Base-by-base conservation (phyloP, 2,113 vertebrate genomes). In the Collichthys lucidus region DNA sequence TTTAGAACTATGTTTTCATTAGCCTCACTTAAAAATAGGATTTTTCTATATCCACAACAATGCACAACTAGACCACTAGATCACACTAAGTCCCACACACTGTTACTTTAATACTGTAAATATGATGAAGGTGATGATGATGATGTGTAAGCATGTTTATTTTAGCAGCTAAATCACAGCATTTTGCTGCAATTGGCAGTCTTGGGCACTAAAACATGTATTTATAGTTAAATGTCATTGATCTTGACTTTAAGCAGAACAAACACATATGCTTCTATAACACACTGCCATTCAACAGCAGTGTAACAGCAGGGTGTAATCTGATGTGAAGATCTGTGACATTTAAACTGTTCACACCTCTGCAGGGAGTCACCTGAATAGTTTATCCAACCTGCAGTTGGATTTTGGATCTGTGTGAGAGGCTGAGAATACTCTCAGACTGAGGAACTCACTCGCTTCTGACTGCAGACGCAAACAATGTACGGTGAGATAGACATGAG, bases 331-430 rank as follows among this genome's bases (percentile, higher is more conserved):
- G 47, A 24, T 40, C 62, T 50, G 29, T 73, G 67, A 72, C 68
- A 73, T 73, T 78, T 67, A 17, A 78, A 50, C 22, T 20, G 57
- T 19, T 64, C 59, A 47, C 42, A 85, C 49, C 60, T 53, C 44
- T 22, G 12, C 11, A 49, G 40, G 12, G 20, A 74, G 12, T 35
- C 53, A 29, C 11, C 24, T 3, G 20, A 53, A 67, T 26, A 66
- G 22, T 67, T 68, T 22, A 20, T 26, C 17, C 20, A 40, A 63
- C 40, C 7, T 65, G 15, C 35, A 8, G 35, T 40, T 40, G 49
- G 44, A 35, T 52, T 72, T 50, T 56, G 20, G 6, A 6, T 71
- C 47, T 56, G 7, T 62, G 35, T 68, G 46, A 12, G 22, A 11
- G 17, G 17, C 22, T 44, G 66, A 70, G 17, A 70, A 31, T 11